Base-by-base conservation (phyloP, 2,797 vertebrate genomes). In the Gallinago nigripennis region DNA sequence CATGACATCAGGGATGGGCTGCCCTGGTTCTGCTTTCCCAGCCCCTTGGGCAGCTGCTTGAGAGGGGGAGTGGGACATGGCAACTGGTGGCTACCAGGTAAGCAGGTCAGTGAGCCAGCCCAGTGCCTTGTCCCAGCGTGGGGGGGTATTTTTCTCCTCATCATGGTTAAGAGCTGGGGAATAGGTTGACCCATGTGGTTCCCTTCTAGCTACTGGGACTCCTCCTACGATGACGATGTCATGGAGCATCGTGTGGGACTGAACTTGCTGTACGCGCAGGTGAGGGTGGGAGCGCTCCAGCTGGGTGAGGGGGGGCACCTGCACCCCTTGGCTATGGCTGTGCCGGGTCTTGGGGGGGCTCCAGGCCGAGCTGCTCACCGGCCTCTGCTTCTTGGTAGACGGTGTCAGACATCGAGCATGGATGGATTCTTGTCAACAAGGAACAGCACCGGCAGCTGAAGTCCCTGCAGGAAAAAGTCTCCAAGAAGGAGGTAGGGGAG, bases 381-480 rank as follows among this genome's bases (percentile, higher is more conserved):
- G 9, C 33, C 51, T 68, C 54, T 69, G 56, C 60, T 57, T 48
- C 69, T 65, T 50, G 76, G 30, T 94, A 99, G 99, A 99, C 99
- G 0, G 98, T 99, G 88, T 99, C 99, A 5, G 99, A 99, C 97
- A 99, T 99, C 2, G 99, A 99, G 95, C 98, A 98, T 8, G 99
- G 99, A 33, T 99, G 99, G 99, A 99, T 99, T 88, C 98, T 99
- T 15, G 99, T 99, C 94, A 99, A 98, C 98, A 99, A 99, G 98
- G 99, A 99, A 51, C 99, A 99, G 93, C 99, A 99, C 94, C 98
- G 98, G 84, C 99, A 99, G 97, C 99, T 99, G 72, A 99, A 99
- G 88, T 99, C 99, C 33, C 98, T 99, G 96, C 99, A 99, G 97
- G 99, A 99, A 94, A 99, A 99, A 90, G 99, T 99, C 96, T 99